Percentiles rank a stretch among this genome's conserved stretches.
Evolutionary conservation across 2,888 invertebrate species (phyloP).

Genomic region (Torymus tubicola): DNA sequence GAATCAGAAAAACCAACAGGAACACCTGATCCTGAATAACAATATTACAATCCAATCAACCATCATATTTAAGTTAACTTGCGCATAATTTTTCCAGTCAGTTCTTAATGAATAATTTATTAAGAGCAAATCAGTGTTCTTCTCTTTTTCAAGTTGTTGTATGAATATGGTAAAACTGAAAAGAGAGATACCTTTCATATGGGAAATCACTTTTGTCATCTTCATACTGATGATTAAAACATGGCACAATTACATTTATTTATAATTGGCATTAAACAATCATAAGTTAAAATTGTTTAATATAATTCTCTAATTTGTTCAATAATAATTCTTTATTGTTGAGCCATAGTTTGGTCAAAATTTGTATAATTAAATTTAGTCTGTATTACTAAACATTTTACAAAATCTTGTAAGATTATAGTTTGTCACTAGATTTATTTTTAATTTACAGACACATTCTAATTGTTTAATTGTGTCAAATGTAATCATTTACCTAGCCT

Average conservation of each 20-base stretch:
- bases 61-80: conserved; percentile 33
- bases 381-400: too few relatives aligned
- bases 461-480: conserved; percentile 25
- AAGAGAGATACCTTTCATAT: conserved; percentile 25
- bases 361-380: too few relatives aligned
- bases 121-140: conserved; percentile 39
- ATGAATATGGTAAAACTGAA: conserved; percentile 46
- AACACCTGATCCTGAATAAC: conserved; percentile 69
- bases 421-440: too few relatives aligned
- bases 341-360: too few relatives aligned
- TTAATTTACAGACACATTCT: too few relatives aligned
- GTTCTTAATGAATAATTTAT: conserved; percentile 42
- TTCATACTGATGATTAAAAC: conserved; percentile 28
- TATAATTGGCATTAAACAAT: background rate
- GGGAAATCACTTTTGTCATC: conserved; percentile 33
- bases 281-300: background rate
- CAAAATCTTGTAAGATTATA: too few relatives aligned
- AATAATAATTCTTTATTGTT: background rate
- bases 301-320: background rate
- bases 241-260: conserved; percentile 12
- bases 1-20: conserved; percentile 58
- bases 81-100: conserved; percentile 55
- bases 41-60: conserved; percentile 36
- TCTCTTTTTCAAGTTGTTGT: conserved; percentile 38
- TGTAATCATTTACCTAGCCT: conserved; percentile 24